Evolutionary conservation across 2,113 vertebrate species (phyloP).

Genomic region (Thryonomys swinderianus): DNA sequence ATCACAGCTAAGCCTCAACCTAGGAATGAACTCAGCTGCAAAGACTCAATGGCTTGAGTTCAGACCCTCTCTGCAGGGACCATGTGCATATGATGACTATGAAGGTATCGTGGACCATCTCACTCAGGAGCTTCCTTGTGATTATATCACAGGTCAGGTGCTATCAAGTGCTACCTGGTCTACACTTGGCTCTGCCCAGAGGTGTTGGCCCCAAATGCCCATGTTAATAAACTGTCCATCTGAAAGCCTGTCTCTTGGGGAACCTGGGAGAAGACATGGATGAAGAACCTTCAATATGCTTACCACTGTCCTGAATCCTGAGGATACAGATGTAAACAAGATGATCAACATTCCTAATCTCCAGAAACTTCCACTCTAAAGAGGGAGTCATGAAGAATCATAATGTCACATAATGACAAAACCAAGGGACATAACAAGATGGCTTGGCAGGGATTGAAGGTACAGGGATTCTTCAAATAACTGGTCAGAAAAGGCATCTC

Average conservation of each 20-base stretch:
- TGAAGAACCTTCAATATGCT: not conserved
- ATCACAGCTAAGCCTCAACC: not conserved
- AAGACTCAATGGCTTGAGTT: not conserved
- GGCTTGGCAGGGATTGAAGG: not conserved
- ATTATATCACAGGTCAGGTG: not conserved
- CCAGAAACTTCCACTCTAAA: not conserved
- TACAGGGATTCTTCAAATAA: not conserved
- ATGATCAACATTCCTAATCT: not conserved
- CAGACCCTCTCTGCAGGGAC: not conserved
- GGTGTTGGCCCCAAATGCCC: not conserved
- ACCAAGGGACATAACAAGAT: not conserved
- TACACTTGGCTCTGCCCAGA: not conserved
- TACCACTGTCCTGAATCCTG: not conserved
- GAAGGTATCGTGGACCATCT: not conserved
- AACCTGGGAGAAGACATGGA: not conserved
- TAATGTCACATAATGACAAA: not conserved
- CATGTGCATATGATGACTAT: too few species aligned
- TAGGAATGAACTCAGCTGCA: not conserved
- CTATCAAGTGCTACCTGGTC: not conserved
- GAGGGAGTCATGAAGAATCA: not conserved
- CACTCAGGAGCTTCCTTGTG: not conserved
- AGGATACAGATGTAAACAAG: not conserved
- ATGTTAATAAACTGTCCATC: not conserved
- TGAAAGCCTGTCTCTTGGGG: not conserved
- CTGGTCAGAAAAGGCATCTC: not conserved